Evolutionary conservation across 2,797 vertebrate genomes (phyloP).

Genomic region (Poeciliopsis presidionis): DNA sequence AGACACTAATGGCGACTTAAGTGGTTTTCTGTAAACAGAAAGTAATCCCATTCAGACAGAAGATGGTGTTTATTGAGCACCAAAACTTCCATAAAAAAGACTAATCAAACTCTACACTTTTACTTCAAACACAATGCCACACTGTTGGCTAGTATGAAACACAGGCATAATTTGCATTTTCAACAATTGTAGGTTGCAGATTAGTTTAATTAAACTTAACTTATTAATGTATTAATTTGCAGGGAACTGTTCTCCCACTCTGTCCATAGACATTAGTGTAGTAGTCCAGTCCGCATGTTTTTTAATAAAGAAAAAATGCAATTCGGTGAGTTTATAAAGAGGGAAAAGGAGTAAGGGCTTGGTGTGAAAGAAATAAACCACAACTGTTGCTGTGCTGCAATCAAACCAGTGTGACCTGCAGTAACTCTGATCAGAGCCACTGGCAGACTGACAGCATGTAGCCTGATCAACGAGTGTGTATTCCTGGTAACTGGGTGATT

Average conservation of each 20-base stretch:
- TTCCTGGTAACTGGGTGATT: conserved; percentile 18
- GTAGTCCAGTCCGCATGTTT: conserved; percentile 35
- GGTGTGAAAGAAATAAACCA: conserved; percentile 32
- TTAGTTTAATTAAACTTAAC: background rate
- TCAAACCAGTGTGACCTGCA: conserved; percentile 40
- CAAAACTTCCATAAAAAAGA: conserved; percentile 14
- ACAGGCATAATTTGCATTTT: background rate
- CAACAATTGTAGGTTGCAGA: background rate
- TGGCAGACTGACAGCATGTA: conserved; percentile 29
- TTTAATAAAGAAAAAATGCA: conserved; percentile 62
- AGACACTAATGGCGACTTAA: conserved; percentile 36
- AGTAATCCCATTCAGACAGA: background rate
- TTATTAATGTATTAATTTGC: background rate
- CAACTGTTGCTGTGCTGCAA: conserved; percentile 21
- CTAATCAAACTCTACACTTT: conserved; percentile 4
- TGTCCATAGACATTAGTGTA: conserved; percentile 20
- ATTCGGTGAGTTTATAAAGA: conserved; percentile 33
- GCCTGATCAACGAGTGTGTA: conserved; percentile 41
- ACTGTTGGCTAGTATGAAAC: background rate
- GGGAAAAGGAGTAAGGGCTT: background rate
- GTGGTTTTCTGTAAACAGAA: conserved; percentile 39
- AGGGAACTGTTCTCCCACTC: background rate
- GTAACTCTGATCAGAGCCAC: conserved; percentile 42
- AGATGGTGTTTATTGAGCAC: conserved; percentile 11
- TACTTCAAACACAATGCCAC: background rate